Base-by-base conservation (phyloP, 2,888 invertebrate genomes). In the Pasiphila rectangulata region DNA sequence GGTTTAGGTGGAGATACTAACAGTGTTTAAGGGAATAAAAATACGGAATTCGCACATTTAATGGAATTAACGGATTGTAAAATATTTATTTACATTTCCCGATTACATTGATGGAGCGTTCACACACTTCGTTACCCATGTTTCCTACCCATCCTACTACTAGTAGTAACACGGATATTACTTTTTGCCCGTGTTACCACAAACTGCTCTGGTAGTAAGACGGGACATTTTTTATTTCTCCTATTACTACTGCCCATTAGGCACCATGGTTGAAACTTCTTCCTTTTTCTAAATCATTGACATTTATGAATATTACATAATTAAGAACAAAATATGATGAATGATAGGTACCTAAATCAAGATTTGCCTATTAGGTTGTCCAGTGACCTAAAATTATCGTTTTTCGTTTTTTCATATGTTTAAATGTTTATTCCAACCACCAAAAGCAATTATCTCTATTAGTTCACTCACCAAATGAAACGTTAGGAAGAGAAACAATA, bases 301-400 rank as follows among this genome's bases (percentile, higher is more conserved):
- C n/a, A n/a, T n/a, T n/a, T n/a, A n/a, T n/a, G n/a, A n/a, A n/a
- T n/a, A n/a, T n/a, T n/a, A n/a, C n/a, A n/a, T n/a, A n/a, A n/a
- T n/a, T n/a, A n/a, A n/a, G n/a, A n/a, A n/a, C n/a, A n/a, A n/a
- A n/a, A n/a, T n/a, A n/a, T n/a, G n/a, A n/a, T n/a, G n/a, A n/a
- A n/a, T 47, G 2, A 45, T 9, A 34, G 37, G 32, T 7, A 52
- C 27, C 37, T 30, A 45, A 41, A 21, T 41, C 5, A 41, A n/a
- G 1, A 37, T 25, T 35, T 41, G 34, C 42, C 34, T 37, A 15
- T 39, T 34, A 15, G 44, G 36, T 1, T 44, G 25, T 20, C 48
- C 43, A 37, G 40, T 13, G 15, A 32, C 46, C 38, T 53, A 53
- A 20, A 53, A 46, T n/a, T n/a, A n/a, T 29, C 5, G 10, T n/a